Base-by-base conservation (phyloP, 2,113 vertebrate species). In the Penelope pileata region DNA sequence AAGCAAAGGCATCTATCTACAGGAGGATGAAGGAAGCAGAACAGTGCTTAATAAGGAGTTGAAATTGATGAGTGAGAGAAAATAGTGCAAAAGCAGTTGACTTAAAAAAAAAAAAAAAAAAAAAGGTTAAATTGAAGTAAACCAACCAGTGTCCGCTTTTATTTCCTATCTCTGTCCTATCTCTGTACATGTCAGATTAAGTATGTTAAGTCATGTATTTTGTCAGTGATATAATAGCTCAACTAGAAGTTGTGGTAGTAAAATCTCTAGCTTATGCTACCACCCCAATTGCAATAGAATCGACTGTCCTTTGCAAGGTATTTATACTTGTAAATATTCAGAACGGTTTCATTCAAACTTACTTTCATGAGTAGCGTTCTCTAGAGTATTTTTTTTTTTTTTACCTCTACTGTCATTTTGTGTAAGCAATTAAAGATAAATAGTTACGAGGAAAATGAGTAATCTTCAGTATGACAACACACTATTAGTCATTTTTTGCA, bases 61-160 rank as follows among this genome's bases (percentile, higher is more conserved):
- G 45, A 14, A 91, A 32, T 60, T 82, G 51, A 22, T 91, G 63
- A 83, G 22, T 68, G 13, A 50, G 48, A 63, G n/a, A 34, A n/a
- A n/a, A 34, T 32, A 81, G 29, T 68, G 14, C 51, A 93, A 84
- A 74, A 94, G 24, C 53, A 64, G 13, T 21, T 70, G 43, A 42
- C 62, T 91, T 94, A 64, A 85, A 72, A 50, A 78, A n/a, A 18
- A 56, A 16, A n/a, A n/a, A n/a, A n/a, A n/a, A n/a, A n/a, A n/a
- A n/a, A n/a, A n/a, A n/a, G n/a, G n/a, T n/a, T 56, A 91, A 95
- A 82, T 67, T 78, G 56, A 94, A 69, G 10, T 81, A 84, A 90
- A 90, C 11, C 90, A 84, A 67, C 7, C 29, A 83, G 7, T 42
- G 75, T 87, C 50, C 12, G 43, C 23, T 48, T 86, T 51, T 75